Conservation (phyloP, 2,888 invertebrate species). For the Nowickia ferox region DNA sequence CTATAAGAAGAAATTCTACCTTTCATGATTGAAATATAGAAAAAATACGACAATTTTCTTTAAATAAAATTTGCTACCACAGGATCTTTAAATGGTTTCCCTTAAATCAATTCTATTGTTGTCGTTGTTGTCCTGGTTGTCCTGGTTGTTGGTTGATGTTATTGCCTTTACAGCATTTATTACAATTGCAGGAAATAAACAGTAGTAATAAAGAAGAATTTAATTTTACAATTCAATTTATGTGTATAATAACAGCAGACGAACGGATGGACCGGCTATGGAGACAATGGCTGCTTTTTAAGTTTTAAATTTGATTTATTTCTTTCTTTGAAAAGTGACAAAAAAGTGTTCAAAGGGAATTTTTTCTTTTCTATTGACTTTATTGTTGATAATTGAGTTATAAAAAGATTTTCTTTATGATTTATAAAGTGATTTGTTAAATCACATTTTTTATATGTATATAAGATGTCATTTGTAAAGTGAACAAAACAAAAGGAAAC, state of each 20-base stretch:
- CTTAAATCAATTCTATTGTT: background rate
- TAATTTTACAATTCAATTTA: constrained; percentile 68
- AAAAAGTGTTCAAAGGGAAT: background rate
- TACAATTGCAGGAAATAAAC: constrained; percentile 36
- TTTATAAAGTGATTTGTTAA: constrained; percentile 37
- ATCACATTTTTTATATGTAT: background rate
- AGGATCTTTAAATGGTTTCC: constrained; percentile 38
- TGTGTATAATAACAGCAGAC: constrained; percentile 31
- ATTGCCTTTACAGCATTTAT: constrained; percentile 2
- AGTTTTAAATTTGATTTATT: constrained; percentile 4
- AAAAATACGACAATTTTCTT: constrained; percentile 16
- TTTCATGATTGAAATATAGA: constrained; percentile 4
- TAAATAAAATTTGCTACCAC: constrained; percentile 36
- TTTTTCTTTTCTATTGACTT: background rate
- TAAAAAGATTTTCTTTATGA: constrained; percentile 21
- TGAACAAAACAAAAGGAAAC: constrained; percentile 25
- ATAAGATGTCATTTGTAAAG: background rate
- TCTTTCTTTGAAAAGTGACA: background rate
- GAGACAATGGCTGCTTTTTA: constrained; percentile 11
- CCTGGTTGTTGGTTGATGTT: constrained; percentile 8
- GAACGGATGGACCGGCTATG: background rate
- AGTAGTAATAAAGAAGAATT: constrained; percentile 30
- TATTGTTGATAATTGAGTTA: constrained; percentile 38
- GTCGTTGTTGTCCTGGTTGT: background rate
- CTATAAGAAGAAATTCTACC: constrained; percentile 26